These are phyloP conservation scores for Acleris cristana DNA, from an alignment of 2,888 invertebrate genomes.

Conservation along the genomic window DNA sequence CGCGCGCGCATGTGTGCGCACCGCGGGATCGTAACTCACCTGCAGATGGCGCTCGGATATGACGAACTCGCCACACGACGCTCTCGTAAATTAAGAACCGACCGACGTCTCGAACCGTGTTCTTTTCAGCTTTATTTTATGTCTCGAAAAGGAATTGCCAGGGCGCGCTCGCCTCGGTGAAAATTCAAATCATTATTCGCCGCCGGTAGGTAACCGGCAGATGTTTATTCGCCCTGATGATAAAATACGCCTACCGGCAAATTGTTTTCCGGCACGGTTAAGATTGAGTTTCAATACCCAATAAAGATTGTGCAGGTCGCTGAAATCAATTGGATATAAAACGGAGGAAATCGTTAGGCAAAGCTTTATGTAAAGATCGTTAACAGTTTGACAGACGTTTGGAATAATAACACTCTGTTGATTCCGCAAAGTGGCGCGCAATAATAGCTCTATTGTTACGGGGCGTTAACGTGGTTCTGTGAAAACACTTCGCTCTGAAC, in stretches of 20 bases:
- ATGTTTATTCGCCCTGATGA: slow-evolving; percentile 70
- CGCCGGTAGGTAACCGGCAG: slow-evolving; percentile 43
- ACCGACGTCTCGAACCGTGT: slow-evolving; percentile 67
- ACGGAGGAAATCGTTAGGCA: slow-evolving; percentile 51
- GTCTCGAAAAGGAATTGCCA: slow-evolving; percentile 57
- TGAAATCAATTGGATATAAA: slow-evolving; percentile 52
- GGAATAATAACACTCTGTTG: slow-evolving; percentile 57
- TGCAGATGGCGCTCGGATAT: slow-evolving; percentile 75
- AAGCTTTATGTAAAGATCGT: slow-evolving; percentile 39
- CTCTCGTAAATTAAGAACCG: slow-evolving; percentile 79
- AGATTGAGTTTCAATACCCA: slow-evolving; percentile 76
- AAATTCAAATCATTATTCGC: slow-evolving; percentile 46
- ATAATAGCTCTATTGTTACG: slow-evolving; percentile 31
- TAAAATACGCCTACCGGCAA: slow-evolving; percentile 63
- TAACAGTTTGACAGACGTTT: slow-evolving; percentile 61
- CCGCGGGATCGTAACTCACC: slow-evolving; percentile 64
- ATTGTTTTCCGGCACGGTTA: slow-evolving; percentile 78
- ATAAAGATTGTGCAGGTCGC: slow-evolving; percentile 52
- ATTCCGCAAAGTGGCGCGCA: slow-evolving; percentile 31
- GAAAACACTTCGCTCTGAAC: slow-evolving; percentile 27
- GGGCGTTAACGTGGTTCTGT: slow-evolving; percentile 23
- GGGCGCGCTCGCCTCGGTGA: slow-evolving; percentile 43
- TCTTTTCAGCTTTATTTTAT: slow-evolving; percentile 69
- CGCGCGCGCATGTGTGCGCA: slow-evolving; percentile 68
- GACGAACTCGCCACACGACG: slow-evolving; percentile 68